phyloP scores from a whole-genome alignment of 2,113 vertebrate species.

The Ciconia stormi region DNA sequence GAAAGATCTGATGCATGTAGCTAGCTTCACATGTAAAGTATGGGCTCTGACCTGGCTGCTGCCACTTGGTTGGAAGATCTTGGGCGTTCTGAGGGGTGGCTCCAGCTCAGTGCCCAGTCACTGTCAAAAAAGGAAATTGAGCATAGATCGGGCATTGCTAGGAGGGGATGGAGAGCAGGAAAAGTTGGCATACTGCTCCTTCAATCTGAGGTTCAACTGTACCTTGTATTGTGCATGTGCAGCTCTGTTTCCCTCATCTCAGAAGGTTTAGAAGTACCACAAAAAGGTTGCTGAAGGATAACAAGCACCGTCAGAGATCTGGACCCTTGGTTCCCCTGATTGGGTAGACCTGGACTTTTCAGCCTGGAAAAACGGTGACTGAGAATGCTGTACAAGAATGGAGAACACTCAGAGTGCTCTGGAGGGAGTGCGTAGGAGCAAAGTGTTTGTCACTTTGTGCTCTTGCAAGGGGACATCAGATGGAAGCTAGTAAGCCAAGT shows the following conservation, averaged over 20 bases:
- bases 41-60: neutral
- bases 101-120: rapidly evolving
- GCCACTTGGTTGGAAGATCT: neutral
- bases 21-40: neutral
- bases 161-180: neutral
- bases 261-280: neutral
- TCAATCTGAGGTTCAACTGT: neutral
- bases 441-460: no score
- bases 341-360: neutral
- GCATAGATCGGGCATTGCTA: neutral
- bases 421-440: no score
- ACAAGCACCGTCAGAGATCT: neutral
- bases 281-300: neutral
- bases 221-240: no score
- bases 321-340: no score
- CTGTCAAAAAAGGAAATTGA: neutral
- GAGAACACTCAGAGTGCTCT: neutral
- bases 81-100: neutral
- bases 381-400: neutral
- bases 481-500: rapidly evolving
- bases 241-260: neutral
- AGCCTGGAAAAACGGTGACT: neutral
- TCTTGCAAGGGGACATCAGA: neutral
- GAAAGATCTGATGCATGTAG: neutral
- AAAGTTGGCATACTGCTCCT: neutral